Evolutionary conservation across 2,797 vertebrate species (phyloP).

Genomic region (Zalophus californianus): DNA sequence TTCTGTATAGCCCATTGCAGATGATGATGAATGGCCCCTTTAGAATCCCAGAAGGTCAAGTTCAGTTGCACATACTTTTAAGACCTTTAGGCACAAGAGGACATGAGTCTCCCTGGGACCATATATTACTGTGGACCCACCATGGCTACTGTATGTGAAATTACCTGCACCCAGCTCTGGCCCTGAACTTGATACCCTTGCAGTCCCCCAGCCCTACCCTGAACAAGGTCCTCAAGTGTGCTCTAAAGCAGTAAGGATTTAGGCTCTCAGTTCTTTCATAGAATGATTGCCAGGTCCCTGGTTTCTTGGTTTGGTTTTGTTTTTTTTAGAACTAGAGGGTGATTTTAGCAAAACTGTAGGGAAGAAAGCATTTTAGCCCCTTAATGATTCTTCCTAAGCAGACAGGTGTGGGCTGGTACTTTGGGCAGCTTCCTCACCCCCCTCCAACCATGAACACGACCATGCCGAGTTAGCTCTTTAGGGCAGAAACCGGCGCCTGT

Average conservation of each 20-base stretch:
- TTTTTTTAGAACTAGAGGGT: neutral
- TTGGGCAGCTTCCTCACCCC: neutral
- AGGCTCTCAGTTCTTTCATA: neutral
- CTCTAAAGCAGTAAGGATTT: accelerated
- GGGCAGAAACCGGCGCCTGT: neutral
- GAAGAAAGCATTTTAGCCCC: neutral
- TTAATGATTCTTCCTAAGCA: neutral
- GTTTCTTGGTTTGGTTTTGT: neutral
- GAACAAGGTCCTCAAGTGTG: accelerated
- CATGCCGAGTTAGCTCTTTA: neutral
- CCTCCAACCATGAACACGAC: neutral
- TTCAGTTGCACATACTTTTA: neutral
- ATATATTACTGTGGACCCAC: accelerated
- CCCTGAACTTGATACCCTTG: neutral
- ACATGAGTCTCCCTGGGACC: neutral
- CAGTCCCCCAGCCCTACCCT: accelerated
- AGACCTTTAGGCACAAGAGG: neutral
- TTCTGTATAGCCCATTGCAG: neutral
- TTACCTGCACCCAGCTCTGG: neutral
- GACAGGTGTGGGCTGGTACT: neutral
- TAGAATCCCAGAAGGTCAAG: neutral
- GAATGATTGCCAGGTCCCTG: neutral
- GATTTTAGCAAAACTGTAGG: neutral
- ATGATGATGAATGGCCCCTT: neutral
- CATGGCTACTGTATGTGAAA: accelerated